Base-by-base conservation (phyloP, 2,797 vertebrate species). In the Crenuchus spilurus region DNA sequence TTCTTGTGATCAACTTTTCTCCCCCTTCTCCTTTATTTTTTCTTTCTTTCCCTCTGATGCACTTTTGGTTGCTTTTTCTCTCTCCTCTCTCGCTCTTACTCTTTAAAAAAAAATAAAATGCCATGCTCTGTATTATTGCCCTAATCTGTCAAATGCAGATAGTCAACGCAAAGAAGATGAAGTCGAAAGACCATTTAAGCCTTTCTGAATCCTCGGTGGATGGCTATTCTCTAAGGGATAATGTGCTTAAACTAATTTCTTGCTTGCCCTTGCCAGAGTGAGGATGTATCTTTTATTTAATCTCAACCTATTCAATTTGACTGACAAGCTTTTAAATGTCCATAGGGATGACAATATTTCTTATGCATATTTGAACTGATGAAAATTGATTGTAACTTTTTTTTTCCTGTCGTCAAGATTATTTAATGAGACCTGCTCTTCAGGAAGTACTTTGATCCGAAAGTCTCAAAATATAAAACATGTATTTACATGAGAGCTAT, bases 1-100 rank as follows among this genome's bases (percentile, higher is more conserved):
- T 92, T 88, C 88, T 82, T 69, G 72, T 86, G 84, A 90, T 89
- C 84, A 81, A 72, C 86, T 84, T 79, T 33, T 70, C 63, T 33
- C 68, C 58, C 51, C 30, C 16, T 11, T 5, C 35, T 42, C 44
- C n/a, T 57, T 44, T 61, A 70, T 63, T 26, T 58, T 67, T 75
- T 81, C 75, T 76, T 28, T 60, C 73, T 78, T 30, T 26, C 24
- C 7, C 13, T 22, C 33, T 24, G 16, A 18, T 2, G 31, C 5
- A 14, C 26, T 37, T 67, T 39, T 7, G 33, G 2, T 30, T 7
- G 4, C 26, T 31, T 4, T 20, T 10, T 66, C 18, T 52, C 9
- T 54, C 78, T 39, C 48, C 33, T 57, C 14, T 20, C 58, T 30
- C 28, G 46, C 18, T 10, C 16, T 30, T 26, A 39, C 9, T 41